Conservation (phyloP, 2,888 invertebrate genomes). For the Chymomyza caudatula region DNA sequence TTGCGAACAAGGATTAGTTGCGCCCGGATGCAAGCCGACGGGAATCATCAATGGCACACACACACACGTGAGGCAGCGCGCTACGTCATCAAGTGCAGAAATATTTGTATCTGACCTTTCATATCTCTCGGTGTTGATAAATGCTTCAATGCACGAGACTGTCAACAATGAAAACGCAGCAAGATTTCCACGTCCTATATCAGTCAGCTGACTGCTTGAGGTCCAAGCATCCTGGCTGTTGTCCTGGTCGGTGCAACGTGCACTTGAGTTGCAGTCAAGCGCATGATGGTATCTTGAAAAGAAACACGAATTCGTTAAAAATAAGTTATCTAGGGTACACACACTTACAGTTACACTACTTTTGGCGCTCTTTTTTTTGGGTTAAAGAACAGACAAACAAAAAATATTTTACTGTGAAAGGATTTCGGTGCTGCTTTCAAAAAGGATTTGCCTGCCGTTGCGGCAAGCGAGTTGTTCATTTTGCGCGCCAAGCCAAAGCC, state of each 20-base stretch:
- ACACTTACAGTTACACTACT: conserved; percentile 21
- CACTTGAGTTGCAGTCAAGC: conserved; percentile 63
- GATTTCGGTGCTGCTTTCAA: conserved; percentile 45
- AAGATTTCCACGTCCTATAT: conserved; percentile 28
- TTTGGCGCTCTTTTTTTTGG: conserved; percentile 59
- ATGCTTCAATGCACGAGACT: conserved; percentile 57
- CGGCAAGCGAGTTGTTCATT: conserved; percentile 44
- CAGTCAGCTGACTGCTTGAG: conserved; percentile 58
- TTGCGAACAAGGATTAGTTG: conserved; percentile 55
- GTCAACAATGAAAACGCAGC: conserved; percentile 50
- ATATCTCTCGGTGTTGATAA: conserved; percentile 49
- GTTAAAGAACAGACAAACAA: background rate
- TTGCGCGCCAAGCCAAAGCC: conserved; percentile 48
- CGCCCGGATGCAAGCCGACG: conserved; percentile 43
- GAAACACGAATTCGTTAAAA: conserved; percentile 12
- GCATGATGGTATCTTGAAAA: conserved; percentile 51
- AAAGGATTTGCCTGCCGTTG: conserved; percentile 52
- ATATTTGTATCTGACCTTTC: conserved; percentile 42
- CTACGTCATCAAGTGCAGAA: conserved; percentile 11
- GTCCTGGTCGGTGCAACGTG: conserved; percentile 7
- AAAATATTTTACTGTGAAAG: conserved; percentile 53
- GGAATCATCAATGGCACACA: conserved; percentile 44
- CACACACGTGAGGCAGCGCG: conserved; percentile 18
- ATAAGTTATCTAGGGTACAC: conserved; percentile 48
- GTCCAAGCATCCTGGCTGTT: conserved; percentile 25